Evolutionary conservation across 1,140 invertebrate genomes (phyloP).

Genomic region (Ceratosolen solmsi): DNA sequence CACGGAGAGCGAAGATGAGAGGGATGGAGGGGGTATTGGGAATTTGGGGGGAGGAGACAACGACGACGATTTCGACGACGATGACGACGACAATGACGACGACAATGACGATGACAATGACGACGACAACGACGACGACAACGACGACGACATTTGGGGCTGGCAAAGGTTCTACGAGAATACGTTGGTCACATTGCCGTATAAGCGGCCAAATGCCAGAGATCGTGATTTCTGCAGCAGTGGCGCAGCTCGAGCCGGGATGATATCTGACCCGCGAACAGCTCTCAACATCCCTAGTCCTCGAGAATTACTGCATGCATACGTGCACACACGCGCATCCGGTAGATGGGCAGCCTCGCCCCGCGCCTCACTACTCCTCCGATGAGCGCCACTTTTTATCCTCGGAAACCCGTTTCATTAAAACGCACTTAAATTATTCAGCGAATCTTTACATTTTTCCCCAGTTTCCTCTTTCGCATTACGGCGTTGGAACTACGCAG

Average conservation of each 20-base stretch:
- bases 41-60: too few relatives aligned
- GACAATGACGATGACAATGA: too few relatives aligned
- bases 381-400: background rate
- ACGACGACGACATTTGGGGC: background rate
- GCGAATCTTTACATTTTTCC: constrained; percentile 17
- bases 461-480: background rate
- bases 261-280: background rate
- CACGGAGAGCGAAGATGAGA: background rate
- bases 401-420: constrained; percentile 28
- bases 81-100: background rate
- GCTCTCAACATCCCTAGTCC: background rate
- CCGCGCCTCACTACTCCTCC: background rate
- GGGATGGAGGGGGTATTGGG: too few relatives aligned
- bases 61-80: background rate
- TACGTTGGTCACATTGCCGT: constrained; percentile 28
- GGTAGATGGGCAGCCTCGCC: background rate
- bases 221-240: constrained; percentile 39
- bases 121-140: background rate
- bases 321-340: background rate
- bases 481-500: background rate
- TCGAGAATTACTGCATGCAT: background rate
- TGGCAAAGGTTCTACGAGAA: constrained; percentile 40
- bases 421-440: constrained; percentile 30
- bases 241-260: background rate
- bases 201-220: background rate